These are phyloP conservation scores for Drosophila neotestacea DNA, from an alignment of 2,888 invertebrate genomes.

Conservation along the genomic window DNA sequence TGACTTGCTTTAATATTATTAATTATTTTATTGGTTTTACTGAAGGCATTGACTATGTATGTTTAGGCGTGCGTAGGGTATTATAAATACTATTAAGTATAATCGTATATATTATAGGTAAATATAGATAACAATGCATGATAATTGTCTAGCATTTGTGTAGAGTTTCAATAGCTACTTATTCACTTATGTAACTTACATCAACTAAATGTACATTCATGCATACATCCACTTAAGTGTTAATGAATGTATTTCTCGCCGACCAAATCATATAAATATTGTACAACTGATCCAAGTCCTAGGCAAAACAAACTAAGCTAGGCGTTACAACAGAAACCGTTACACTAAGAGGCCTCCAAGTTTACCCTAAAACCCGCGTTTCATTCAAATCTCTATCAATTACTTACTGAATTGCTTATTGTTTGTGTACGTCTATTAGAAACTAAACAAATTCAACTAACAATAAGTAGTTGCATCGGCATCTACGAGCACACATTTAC, in stretches of 20 bases:
- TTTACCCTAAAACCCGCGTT: slow-evolving; percentile 67
- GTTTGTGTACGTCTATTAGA: slow-evolving; percentile 47
- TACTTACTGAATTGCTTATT: slow-evolving; percentile 69
- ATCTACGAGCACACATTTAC: slow-evolving; percentile 7
- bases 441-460: slow-evolving; percentile 71
- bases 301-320: slow-evolving; percentile 64
- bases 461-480: background rate
- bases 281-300: slow-evolving; percentile 34
- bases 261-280: slow-evolving; percentile 28
- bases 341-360: slow-evolving; percentile 74
- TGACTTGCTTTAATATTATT: slow-evolving; percentile 47
- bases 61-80: slow-evolving; percentile 40
- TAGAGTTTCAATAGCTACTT: slow-evolving; percentile 57
- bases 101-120: slow-evolving; percentile 31
- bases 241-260: slow-evolving; percentile 7
- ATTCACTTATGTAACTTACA: slow-evolving; percentile 23
- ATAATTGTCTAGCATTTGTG: slow-evolving; percentile 62
- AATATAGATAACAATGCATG: slow-evolving; percentile 54
- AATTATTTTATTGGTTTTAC: slow-evolving; percentile 37
- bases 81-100: slow-evolving; percentile 19
- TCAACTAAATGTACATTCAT: slow-evolving; percentile 29
- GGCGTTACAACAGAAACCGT: slow-evolving; percentile 75
- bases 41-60: slow-evolving; percentile 68
- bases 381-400: slow-evolving; percentile 35
- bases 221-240: no score